Evolutionary conservation across 2,888 invertebrate species (phyloP), one percentile per base, ranked within the genome.

Genomic region (Thymelicus sylvestris): DNA sequence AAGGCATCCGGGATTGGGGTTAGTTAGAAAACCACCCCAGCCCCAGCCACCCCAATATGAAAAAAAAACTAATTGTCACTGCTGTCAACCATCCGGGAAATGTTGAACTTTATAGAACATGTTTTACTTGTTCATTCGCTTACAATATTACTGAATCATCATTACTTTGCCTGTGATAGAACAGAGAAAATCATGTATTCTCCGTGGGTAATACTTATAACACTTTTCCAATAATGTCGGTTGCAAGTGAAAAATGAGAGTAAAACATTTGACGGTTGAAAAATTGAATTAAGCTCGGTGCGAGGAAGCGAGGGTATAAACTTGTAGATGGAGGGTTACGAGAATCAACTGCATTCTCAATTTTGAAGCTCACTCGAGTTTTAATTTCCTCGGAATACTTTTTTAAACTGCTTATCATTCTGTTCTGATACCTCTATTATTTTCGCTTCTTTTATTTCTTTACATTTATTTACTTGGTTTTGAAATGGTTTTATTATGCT

Each of bases 281-380:
- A 57, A 31, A 57, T 57, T 57, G 57, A 57, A 57, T 57, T 31
- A 57, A 6, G 31, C 8, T 52, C 31, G 31, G 55, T 55, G 12
- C 31, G 55, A 24, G 55, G 55, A 55, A 31, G 24, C 12, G 24
- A 13, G 6, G 31, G 31, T 31, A 57, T 57, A 31, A 31, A 57
- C 31, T 57, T 31, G 13, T 24, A 12, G 57, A 12, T 12, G 57
- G 13, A 31, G 10, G 31, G 31, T 31, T 13, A 31, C 31, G 12
- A 4, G 13, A 31, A 31, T 57, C 31, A 57, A 57, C 31, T 31
- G 57, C 31, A 57, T 13, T 2, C 12, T 12, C 12, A 13, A 31
- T 10, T 57, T 57, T 57, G 24, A 31, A 57, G 5, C 57, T 57
- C 31, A 57, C 31, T 57, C 57, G 13, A 13, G 13, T 57, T 57